Percentiles rank a stretch among this genome's conserved stretches.
Conservation (phyloP, 2,888 invertebrate genomes). For the Ormyrus pomaceus region DNA sequence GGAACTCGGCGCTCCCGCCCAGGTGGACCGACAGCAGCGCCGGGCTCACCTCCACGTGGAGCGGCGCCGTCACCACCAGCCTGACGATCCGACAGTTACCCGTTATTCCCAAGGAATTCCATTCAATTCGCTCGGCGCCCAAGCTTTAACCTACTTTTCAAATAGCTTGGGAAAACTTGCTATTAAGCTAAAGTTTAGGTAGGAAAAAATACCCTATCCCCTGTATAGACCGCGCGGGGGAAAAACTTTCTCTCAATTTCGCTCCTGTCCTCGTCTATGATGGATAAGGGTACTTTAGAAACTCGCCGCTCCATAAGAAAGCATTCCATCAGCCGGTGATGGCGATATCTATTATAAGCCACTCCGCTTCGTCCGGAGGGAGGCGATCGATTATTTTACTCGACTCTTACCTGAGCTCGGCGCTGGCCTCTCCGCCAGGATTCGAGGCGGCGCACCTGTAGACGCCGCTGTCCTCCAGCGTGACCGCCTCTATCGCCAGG, state of each 20-base stretch:
- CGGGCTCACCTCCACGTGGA: slow-evolving; percentile 83
- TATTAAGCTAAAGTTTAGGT: no score
- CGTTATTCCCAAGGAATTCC: no score
- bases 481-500: slow-evolving; percentile 83
- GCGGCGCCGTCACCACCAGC: slow-evolving; percentile 81
- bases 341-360: neutral
- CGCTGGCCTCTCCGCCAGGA: slow-evolving; percentile 83
- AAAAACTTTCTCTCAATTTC: slow-evolving; percentile 29
- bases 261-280: slow-evolving; percentile 11
- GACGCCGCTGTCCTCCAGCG: slow-evolving; percentile 82
- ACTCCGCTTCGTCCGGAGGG: neutral
- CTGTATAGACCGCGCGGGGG: neutral
- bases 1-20: slow-evolving; percentile 85
- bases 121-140: no score
- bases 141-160: no score
- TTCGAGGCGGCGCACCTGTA: slow-evolving; percentile 84
- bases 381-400: slow-evolving; percentile 22
- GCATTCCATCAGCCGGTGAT: neutral
- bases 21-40: slow-evolving; percentile 84
- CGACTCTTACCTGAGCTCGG: slow-evolving; percentile 78
- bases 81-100: slow-evolving; percentile 61
- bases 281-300: slow-evolving; percentile 18
- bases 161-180: no score
- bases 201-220: no score
- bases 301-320: neutral